phyloP scores from a whole-genome alignment of 2,888 invertebrate genomes.

The Oscheius sp. region DNA sequence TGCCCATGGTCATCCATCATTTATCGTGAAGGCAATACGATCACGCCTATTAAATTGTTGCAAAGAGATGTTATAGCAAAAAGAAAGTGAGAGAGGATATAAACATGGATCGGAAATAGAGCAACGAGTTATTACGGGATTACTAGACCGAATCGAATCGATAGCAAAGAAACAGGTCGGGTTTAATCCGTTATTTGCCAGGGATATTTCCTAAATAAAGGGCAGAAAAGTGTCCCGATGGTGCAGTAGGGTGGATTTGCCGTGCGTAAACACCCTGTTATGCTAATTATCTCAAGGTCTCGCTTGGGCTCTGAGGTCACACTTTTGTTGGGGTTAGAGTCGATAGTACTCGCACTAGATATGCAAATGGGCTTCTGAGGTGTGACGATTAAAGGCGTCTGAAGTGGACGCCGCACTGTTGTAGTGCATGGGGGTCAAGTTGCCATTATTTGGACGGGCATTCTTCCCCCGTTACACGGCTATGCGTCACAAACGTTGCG shows the following conservation, averaged over 20 bases:
- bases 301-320: neutral
- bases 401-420: conserved; percentile 4
- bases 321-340: neutral
- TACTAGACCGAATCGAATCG: conserved; percentile 26
- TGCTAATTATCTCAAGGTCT: conserved; percentile 16
- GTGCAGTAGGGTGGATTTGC: neutral
- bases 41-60: too few relatives aligned
- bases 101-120: too few relatives aligned
- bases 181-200: neutral
- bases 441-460: conserved; percentile 16
- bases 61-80: too few relatives aligned
- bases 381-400: conserved; percentile 2
- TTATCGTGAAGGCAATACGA: too few relatives aligned
- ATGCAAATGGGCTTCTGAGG: neutral
- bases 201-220: neutral
- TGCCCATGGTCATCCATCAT: too few relatives aligned
- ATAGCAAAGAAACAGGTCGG: neutral
- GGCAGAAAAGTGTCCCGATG: neutral
- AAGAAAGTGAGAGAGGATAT: too few relatives aligned
- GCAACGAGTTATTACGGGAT: conserved; percentile 20
- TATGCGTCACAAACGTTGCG: conserved; percentile 5
- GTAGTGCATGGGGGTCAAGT: conserved; percentile 22
- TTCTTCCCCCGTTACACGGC: neutral
- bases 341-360: neutral
- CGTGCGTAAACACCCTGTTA: conserved; percentile 10